phyloP scores from a whole-genome alignment of 2,888 invertebrate genomes.

The Phortica magna region DNA sequence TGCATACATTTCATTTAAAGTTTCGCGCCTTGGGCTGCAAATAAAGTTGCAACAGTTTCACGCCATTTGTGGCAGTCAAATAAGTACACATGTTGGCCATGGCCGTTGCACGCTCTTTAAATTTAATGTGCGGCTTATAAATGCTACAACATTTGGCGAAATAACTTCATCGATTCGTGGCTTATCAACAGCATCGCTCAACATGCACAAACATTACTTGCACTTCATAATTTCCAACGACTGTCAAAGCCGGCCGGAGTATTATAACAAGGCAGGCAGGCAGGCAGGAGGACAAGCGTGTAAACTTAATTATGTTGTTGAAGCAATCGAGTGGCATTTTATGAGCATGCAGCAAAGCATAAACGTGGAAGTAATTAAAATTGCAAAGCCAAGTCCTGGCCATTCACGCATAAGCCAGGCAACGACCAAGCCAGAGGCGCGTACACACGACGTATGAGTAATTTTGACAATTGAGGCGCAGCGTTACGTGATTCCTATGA shows the following conservation, averaged over 20 bases:
- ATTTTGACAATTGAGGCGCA: slow-evolving; percentile 25
- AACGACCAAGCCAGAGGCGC: background rate
- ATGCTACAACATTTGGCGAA: slow-evolving; percentile 9
- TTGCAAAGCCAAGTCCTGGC: slow-evolving; percentile 53
- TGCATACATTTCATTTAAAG: slow-evolving; percentile 50
- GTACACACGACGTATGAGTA: slow-evolving; percentile 34
- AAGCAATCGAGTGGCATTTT: slow-evolving; percentile 62
- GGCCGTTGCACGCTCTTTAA: background rate
- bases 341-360: slow-evolving; percentile 9
- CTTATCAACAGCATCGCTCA: slow-evolving; percentile 27
- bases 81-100: background rate
- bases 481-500: slow-evolving; percentile 71
- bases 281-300: background rate
- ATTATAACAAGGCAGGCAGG: background rate
- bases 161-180: slow-evolving; percentile 21
- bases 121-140: background rate
- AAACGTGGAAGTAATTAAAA: slow-evolving; percentile 66
- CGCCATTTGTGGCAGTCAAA: slow-evolving; percentile 26
- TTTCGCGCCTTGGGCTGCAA: slow-evolving; percentile 59
- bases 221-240: slow-evolving; percentile 61
- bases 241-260: slow-evolving; percentile 21
- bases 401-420: slow-evolving; percentile 24
- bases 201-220: slow-evolving; percentile 61
- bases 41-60: slow-evolving; percentile 63
- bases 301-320: slow-evolving; percentile 68